Base-by-base conservation (phyloP, 2,888 invertebrate species). In the Eupeodes latifasciatus region DNA sequence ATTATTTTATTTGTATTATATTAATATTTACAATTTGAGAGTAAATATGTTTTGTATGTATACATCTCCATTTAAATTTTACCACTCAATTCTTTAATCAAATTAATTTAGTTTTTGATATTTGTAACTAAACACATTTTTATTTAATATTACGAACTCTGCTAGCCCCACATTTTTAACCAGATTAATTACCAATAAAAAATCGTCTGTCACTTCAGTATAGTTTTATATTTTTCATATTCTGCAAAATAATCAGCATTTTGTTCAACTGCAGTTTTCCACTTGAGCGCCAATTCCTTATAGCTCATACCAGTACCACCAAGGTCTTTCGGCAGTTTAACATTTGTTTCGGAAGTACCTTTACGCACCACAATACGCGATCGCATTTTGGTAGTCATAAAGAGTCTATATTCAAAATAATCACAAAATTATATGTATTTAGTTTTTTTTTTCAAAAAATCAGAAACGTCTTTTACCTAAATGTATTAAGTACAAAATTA, bases 401-500 rank as follows among this genome's bases (percentile, higher is more conserved):
- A 94, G 40, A 93, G 90, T 34, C 93, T 92, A 12, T 53, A 40
- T 61, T 2, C 9, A 59, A 36, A 74, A 2, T 36, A 78, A 62
- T 4, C 19, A 57, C 4, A 27, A 7, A 55, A 4, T 2, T 19
- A 10, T 16, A 1, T 53, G 9, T 7, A 9, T 6, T n/a, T 0
- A 27, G 19, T 27, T 34, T 36, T n/a, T 7, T 10, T 14, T 14
- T 27, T 2, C 1, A 27, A 59, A 59, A 14, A 7, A 36, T 49
- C 10, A 3, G 1, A 44, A 7, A 40, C 44, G 14, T 59, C 7
- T 72, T 94, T 94, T 95, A 96, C 91, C 95, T 95, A 90, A 97
- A 95, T 27, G 97, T 93, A 83, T 95, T 95, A 61, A 97, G 93
- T 14, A 96, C 94, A 5, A 96, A 94, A 91, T 96, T 96, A 36